A percentile compares a stretch with the other conserved stretches of the same genome.
These are phyloP conservation scores for Nebria brevicollis DNA, from an alignment of 2,888 invertebrate genomes.

Conservation along the genomic window DNA sequence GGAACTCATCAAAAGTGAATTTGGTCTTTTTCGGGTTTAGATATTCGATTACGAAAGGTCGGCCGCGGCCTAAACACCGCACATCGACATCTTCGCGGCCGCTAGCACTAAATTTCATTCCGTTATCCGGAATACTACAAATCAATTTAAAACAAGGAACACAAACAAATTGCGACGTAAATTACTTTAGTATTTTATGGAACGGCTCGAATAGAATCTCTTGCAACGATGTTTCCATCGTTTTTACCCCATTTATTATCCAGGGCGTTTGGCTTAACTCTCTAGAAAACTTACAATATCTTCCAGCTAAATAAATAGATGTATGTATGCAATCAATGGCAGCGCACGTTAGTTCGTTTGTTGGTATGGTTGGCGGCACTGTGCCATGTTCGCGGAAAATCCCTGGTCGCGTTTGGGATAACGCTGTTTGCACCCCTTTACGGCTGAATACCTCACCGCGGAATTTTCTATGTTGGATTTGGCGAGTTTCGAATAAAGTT, in stretches of 20 bases:
- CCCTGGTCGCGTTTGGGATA: slow-evolving; percentile 64
- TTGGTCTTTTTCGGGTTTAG: slow-evolving; percentile 71
- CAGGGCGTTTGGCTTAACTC: slow-evolving; percentile 94
- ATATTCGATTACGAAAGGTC: slow-evolving; percentile 93
- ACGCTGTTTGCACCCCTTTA: slow-evolving; percentile 70
- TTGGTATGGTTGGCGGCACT: slow-evolving; percentile 67
- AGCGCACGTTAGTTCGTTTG: slow-evolving; percentile 62
- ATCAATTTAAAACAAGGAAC: neutral
- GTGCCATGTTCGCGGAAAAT: slow-evolving; percentile 65
- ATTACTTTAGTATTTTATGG: slow-evolving; percentile 61
- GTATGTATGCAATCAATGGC: slow-evolving; percentile 68
- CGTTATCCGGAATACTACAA: slow-evolving; percentile 51
- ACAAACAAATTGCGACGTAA: no score
- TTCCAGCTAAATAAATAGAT: slow-evolving; percentile 74
- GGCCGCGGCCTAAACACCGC: slow-evolving; percentile 87
- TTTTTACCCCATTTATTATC: slow-evolving; percentile 82
- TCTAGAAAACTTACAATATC: slow-evolving; percentile 88
- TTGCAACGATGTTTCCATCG: slow-evolving; percentile 89
- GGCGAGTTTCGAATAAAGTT: slow-evolving; percentile 61
- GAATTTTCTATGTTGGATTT: slow-evolving; percentile 60
- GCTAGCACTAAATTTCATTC: slow-evolving; percentile 82
- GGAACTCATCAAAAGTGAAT: slow-evolving; percentile 66
- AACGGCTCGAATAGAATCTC: slow-evolving; percentile 83
- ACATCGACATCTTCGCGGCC: slow-evolving; percentile 99
- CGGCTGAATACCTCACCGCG: slow-evolving; percentile 71